Base-by-base conservation (phyloP, 2,113 vertebrate species). In the Eulacestoma nigropectus region DNA sequence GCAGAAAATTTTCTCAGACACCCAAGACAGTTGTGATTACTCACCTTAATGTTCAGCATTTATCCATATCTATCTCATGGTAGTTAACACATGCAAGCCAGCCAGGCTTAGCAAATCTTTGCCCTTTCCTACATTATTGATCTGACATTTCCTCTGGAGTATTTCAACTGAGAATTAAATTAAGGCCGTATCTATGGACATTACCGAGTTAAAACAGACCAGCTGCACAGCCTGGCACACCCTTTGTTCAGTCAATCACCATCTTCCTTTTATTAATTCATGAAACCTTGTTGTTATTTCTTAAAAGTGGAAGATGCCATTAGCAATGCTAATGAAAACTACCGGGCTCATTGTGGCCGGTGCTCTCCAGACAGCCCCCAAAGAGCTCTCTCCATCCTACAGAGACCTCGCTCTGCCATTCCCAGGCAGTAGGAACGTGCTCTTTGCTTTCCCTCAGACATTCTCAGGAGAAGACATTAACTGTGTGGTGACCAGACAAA, bases 91-190 rank as follows among this genome's bases (percentile, higher is more conserved):
- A 85, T 8, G 1, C 81, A 47, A 92, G 80, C 9, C 95, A 96
- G 85, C 86, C 93, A 90, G 62, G 86, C 88, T 96, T 96, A 91
- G 88, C 94, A 93, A 89, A 91, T 93, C 94, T 84, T 83, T 96
- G 95, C 89, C 96, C 92, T 96, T 97, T 92, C 73, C 94, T 97
- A 21, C 57, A 3, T 90, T 97, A 96, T 96, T 93, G 93, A 95
- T 95, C 93, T 92, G 92, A 96, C 89, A 90, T 95, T 97, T 96
- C 92, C 96, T 95, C 95, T 96, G 93, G 87, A 95, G 95, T 96
- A 95, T 95, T 95, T 96, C 96, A 94, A 23, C 74, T n/a, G 87
- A 92, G 95, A 96, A 97, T 96, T 93, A 90, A 94, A 96, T 97
- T 95, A 96, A 73, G 1, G 16, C 87, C 4, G 2, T 91, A 93